Percentiles rank a stretch among this genome's conserved stretches.
These are phyloP conservation scores for Pagrus major DNA, from an alignment of 2,113 vertebrate genomes.

Conservation along the genomic window DNA sequence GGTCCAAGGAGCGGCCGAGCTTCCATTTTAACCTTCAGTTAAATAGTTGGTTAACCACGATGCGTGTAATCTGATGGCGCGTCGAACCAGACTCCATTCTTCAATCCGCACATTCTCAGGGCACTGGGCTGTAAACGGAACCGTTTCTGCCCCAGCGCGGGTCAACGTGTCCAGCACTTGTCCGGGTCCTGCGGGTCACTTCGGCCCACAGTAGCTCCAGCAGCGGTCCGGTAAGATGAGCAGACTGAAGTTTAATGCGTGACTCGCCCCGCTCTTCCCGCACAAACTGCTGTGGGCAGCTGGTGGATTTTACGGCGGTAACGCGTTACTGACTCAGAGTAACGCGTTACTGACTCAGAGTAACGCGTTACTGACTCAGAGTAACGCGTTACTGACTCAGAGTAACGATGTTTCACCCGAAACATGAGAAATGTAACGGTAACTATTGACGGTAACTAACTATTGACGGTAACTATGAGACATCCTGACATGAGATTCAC, in stretches of 20 bases:
- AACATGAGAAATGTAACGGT: no score
- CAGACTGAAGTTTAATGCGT: not conserved
- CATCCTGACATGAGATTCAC: no score
- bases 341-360: no score
- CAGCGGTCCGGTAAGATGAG: no score
- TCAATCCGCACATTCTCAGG: accelerated
- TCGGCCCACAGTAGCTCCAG: not conserved
- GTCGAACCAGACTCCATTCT: not conserved
- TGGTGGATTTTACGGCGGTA: not conserved
- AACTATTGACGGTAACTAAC: no score
- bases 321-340: no score
- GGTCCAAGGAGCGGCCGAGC: not conserved
- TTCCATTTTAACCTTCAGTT: constrained; percentile 35
- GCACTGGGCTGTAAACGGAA: accelerated
- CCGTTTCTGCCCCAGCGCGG: accelerated
- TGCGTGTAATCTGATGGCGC: constrained; percentile 18
- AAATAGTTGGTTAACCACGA: not conserved
- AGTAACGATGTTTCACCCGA: no score
- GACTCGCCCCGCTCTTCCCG: not conserved
- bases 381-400: no score
- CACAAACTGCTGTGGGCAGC: not conserved
- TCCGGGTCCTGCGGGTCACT: not conserved
- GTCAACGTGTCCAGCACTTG: accelerated
- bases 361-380: no score
- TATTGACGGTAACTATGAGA: no score